Evolutionary conservation across 2,888 invertebrate species (phyloP), one percentile per base, ranked within the genome.

Genomic region (Eupithecia subumbrata): DNA sequence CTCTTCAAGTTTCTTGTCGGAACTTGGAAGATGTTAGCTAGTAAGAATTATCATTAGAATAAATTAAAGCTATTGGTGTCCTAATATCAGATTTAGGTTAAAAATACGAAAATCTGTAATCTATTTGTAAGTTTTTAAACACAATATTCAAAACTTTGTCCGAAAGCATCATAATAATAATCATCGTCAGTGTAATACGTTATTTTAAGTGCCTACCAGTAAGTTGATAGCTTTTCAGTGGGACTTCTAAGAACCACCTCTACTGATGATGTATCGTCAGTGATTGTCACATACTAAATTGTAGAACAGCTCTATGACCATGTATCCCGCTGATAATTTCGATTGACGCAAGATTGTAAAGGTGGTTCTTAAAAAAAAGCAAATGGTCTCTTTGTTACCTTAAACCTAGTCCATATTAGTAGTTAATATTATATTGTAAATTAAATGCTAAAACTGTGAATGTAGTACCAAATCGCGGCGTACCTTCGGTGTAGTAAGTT

Each of bases 391-490:
- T 84, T 84, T 87, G 92, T 93, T 93, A 93, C 93, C 93, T 83
- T 88, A 86, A 85, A 86, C 84, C 94, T 94, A 94, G 94, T 94
- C 94, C 89, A 88, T 91, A 91, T 88, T 81, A 82, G 84, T 89
- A 89, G 86, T 66, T 77, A 76, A 68, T 76, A 85, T 91, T 93
- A 70, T 76, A 85, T 91, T 93, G 92, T 93, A 93, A 87, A 92
- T 91, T 88, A 43, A 78, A 82, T 79, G 80, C 80, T 76, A 78
- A 70, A 63, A 56, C 69, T 74, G 76, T 76, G 77, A 75, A 72
- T 16, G 56, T 56, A 56, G n/a, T 34, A 74, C 69, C 71, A 73
- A 52, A 71, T 69, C 56, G 56, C 74, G 75, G 71, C 52, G 25
- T 60, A 81, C 83, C 76, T 82, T 81, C 84, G 84, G 85, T 85